Conservation (phyloP, 2,113 vertebrate species). For the Rhinopomastus cyanomelas region DNA sequence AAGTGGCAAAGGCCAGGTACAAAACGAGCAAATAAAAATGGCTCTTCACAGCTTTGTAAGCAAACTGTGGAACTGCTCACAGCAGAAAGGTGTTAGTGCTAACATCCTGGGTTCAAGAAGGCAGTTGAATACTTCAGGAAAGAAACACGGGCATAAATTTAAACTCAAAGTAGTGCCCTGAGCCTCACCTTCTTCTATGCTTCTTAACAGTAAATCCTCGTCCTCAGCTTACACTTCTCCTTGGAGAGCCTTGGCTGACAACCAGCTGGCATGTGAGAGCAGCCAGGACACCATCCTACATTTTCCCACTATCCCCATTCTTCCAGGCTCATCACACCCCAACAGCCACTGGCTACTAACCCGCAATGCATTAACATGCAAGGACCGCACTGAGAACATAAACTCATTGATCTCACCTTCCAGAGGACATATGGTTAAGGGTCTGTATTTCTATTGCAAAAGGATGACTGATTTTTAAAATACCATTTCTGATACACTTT, state of each 20-base stretch:
- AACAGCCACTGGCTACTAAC: background rate
- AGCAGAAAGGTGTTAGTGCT: background rate
- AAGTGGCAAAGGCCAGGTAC: background rate
- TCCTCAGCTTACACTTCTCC: background rate
- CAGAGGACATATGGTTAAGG: background rate
- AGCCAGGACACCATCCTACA: background rate
- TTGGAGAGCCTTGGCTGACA: background rate
- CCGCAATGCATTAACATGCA: background rate
- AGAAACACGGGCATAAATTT: background rate
- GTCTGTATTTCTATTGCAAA: background rate
- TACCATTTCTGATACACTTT: background rate
- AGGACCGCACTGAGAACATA: rapidly evolving
- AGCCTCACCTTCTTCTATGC: background rate
- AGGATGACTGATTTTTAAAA: background rate
- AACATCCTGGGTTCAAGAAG: background rate
- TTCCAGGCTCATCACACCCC: background rate
- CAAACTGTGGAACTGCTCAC: background rate
- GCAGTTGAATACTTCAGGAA: background rate
- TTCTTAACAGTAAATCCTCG: background rate
- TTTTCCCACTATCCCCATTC: background rate
- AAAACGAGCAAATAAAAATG: background rate
- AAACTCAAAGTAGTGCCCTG: background rate
- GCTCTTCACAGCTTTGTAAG: background rate
- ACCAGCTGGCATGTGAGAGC: background rate
- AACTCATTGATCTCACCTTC: rapidly evolving